Base-by-base conservation (phyloP, 2,888 invertebrate species). In the Plebejus argus region DNA sequence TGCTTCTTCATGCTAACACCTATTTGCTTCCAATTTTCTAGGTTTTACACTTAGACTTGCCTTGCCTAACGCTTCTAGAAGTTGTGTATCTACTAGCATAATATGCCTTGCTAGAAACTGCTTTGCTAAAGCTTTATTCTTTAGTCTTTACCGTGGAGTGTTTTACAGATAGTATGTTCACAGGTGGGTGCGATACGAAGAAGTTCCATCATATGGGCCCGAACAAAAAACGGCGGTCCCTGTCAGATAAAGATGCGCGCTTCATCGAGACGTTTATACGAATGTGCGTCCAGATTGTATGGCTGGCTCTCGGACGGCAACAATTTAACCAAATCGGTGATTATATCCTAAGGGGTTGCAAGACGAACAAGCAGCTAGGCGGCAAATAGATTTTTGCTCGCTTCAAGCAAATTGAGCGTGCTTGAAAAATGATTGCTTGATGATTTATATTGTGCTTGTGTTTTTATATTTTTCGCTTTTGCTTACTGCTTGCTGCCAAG, bases 211-310 rank as follows among this genome's bases (percentile, higher is more conserved):
- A 96, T 82, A 95, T 96, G 95, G 94, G 93, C 18, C 88, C 91
- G n/a, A 87, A 90, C 78, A 94, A 95, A 81, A 94, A 95, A 83
- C 90, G 94, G 70, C 89, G 89, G 76, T 96, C 96, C 0, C 87
- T 95, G 79, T 95, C 95, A n/a, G 95, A 96, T 82, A 95, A 95
- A 85, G 96, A 96, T 84, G 92, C 96, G 39, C 89, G 95, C 79
- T 87, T 96, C 77, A 95, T 95, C 82, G 96, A 96, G 86, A 93
- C 94, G 8, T 85, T 96, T 23, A 87, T 95, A 72, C 90, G 95
- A 78, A 90, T 96, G 86, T 90, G 95, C 75, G 94, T 95, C 71
- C 94, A 95, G 83, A 95, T 96, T 74, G 94, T 96, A 56, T 96
- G 96, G 96, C 91, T 96, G 80, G 95, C 96, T 33, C 86, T 96